Evolutionary conservation across 2,113 vertebrate genomes (phyloP).

Genomic region (Chaetodon trifascialis): DNA sequence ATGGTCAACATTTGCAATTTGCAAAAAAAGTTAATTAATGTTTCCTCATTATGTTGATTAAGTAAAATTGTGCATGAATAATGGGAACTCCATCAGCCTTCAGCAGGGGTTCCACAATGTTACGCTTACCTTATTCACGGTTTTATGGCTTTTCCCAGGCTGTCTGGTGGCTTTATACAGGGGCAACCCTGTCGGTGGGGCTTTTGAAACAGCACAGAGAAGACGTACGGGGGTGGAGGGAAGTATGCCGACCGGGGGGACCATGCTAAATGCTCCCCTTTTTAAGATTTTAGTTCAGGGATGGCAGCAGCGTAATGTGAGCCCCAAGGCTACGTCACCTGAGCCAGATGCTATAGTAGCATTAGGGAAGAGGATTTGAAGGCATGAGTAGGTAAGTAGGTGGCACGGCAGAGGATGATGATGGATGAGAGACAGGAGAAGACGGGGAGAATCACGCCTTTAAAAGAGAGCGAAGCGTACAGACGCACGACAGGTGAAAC

Average conservation of each 20-base stretch:
- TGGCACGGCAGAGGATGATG: conserved; percentile 34
- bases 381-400: conserved; percentile 14
- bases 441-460: conserved; percentile 37
- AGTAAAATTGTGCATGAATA: background rate
- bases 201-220: conserved; percentile 33
- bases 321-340: conserved; percentile 62
- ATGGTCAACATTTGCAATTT: too few relatives aligned
- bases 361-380: conserved; percentile 3
- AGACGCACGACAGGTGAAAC: conserved; percentile 41
- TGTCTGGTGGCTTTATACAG: conserved; percentile 36
- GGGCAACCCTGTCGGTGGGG: conserved; percentile 20
- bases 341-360: conserved; percentile 20
- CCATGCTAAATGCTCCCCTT: conserved; percentile 42
- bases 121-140: conserved; percentile 2
- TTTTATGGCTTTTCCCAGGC: conserved; percentile 38
- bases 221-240: conserved; percentile 32
- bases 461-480: conserved; percentile 23
- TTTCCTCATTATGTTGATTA: too few relatives aligned
- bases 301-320: conserved; percentile 55
- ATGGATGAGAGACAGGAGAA: conserved; percentile 49
- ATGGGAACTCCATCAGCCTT: conserved; percentile 16
- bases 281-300: conserved; percentile 50
- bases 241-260: conserved; percentile 8
- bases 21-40: too few relatives aligned
- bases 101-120: conserved; percentile 7